Evolutionary conservation across 2,113 vertebrate species (phyloP).

Genomic region (Eulemur rufifrons): DNA sequence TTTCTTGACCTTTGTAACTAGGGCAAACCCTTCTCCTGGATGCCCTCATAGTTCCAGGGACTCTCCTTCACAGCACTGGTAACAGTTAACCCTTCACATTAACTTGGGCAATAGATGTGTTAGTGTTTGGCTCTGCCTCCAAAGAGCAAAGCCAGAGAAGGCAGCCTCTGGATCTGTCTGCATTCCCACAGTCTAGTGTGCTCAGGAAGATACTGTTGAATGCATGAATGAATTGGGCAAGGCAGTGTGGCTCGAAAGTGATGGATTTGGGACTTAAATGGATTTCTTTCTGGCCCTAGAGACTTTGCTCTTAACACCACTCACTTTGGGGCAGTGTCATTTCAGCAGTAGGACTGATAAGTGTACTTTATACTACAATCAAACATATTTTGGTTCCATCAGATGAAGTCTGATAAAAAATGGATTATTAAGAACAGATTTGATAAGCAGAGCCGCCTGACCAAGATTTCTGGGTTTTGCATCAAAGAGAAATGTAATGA

Average conservation of each 20-base stretch:
- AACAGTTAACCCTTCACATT: neutral
- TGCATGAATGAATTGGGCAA: neutral
- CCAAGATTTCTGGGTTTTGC: neutral
- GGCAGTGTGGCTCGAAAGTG: neutral
- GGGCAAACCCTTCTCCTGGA: neutral
- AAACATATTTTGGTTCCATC: neutral
- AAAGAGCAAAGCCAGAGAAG: neutral
- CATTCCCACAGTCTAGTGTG: neutral
- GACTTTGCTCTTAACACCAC: neutral
- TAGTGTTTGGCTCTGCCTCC: neutral
- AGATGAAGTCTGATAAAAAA: constrained; percentile 29
- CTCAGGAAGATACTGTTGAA: neutral
- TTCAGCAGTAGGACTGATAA: neutral
- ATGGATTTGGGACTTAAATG: neutral
- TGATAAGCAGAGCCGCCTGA: neutral
- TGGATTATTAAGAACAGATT: neutral
- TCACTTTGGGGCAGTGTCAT: neutral
- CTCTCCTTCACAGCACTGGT: neutral
- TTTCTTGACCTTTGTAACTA: neutral
- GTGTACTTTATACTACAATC: neutral
- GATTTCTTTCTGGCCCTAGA: neutral
- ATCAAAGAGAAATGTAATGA: constrained; percentile 7
- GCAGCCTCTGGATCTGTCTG: neutral
- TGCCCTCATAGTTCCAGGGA: neutral
- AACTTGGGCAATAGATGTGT: neutral